Evolutionary conservation across 2,888 invertebrate species (phyloP), one percentile per base, ranked within the genome.

Genomic region (Andrena haemorrhoa): DNA sequence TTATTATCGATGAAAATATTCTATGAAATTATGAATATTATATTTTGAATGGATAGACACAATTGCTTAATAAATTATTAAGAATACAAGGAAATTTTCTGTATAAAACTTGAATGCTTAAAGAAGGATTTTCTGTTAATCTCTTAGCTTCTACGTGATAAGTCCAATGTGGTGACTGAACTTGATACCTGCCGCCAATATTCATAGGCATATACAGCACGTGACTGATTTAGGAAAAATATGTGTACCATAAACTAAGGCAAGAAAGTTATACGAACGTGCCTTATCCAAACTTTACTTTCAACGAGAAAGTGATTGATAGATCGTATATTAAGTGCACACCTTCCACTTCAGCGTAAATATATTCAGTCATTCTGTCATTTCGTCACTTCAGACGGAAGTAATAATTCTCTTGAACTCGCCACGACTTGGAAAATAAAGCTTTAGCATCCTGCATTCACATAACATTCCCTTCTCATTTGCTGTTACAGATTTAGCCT

Each of bases 271-370:
- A 16, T 16, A 23, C 20, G 53, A 20, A 53, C 23, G 53, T 53
- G 20, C 23, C 53, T 7, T 53, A 23, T 20, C 23, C 23, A n/a
- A 23, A 23, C n/a, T 53, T 53, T 53, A 53, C 23, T 53, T 8
- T 53, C 53, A 56, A 56, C 56, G 56, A 26, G 56, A 56, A 56
- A 56, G 56, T 56, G 23, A 20, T 56, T 23, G 20, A 56, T 23
- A 23, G 23, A 56, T 23, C 10, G 23, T 26, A 56, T 23, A 20
- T 23, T 23, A 56, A 56, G 23, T 56, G 23, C 20, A 20, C 56
- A 56, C 56, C 23, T 56, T 26, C 10, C 56, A 26, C 23, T 56
- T 7, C 53, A 23, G 20, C 53, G 53, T 53, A 53, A 53, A 53
- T 53, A 23, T 53, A 53, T 53, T 53, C 53, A 53, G 53, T 53